A percentile compares a stretch with the other conserved stretches of the same genome.
Conservation (phyloP, 2,797 vertebrate species). For the Tangara arthus region DNA sequence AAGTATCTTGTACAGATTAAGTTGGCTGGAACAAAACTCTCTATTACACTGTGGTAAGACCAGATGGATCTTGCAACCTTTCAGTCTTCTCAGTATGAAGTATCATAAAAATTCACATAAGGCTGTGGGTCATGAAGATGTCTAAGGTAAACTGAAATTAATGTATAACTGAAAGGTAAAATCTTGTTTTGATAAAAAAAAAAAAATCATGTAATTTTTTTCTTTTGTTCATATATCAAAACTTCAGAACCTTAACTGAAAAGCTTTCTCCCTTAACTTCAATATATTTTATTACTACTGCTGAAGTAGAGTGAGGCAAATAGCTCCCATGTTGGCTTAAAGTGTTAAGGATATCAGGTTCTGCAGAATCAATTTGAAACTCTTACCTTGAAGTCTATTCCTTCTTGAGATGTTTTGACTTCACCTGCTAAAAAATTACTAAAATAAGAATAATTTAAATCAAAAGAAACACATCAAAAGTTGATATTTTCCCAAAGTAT, state of each 20-base stretch:
- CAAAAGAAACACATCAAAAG: neutral
- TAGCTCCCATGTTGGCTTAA: neutral
- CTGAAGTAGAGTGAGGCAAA: neutral
- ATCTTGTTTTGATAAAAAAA: neutral
- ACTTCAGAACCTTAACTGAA: neutral
- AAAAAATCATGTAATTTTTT: neutral
- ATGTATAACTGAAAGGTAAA: neutral
- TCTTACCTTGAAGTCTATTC: neutral
- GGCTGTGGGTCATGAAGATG: neutral
- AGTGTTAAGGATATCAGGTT: neutral
- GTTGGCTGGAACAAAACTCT: neutral
- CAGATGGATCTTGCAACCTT: neutral
- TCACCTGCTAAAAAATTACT: neutral
- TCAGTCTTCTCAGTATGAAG: neutral
- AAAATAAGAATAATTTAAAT: neutral
- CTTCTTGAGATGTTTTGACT: neutral
- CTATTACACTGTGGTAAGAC: neutral
- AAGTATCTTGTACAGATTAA: neutral
- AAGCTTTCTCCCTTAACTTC: neutral
- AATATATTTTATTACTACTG: neutral
- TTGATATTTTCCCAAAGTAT: neutral
- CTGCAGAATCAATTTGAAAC: neutral
- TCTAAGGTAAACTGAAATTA: neutral
- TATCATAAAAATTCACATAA: neutral
- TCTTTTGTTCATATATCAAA: neutral